Evolutionary conservation across 2,888 invertebrate species (phyloP), one percentile per base, ranked within the genome.

Genomic region (Macropis europaea): DNA sequence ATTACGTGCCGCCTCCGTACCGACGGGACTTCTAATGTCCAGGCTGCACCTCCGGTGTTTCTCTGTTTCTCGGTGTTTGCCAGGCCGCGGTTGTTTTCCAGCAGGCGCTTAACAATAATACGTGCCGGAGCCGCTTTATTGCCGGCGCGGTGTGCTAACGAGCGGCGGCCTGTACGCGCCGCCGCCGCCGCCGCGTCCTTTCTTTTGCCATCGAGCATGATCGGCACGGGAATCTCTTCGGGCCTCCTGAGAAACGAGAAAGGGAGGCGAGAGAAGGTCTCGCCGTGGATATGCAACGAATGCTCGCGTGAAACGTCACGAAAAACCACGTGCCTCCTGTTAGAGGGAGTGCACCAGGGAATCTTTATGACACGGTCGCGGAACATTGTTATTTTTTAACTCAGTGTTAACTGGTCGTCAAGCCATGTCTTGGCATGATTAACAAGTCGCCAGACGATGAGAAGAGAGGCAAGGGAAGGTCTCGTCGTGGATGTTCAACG

Each of bases 81-180:
- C 30, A 30, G 48, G 59, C 62, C n/a, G n/a, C n/a, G n/a, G n/a
- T n/a, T 60, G 47, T 69, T 69, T 54, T 60, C 60, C 62, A 60
- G 43, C 50, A 48, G 63, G 62, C 76, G 79, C 77, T 81, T 76
- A 77, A 79, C 78, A 83, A 83, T 79, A 83, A 82, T 82, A 84
- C 81, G 77, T 78, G 82, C 78, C 43, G 74, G 52, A 62, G 71
- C 78, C 72, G 60, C 79, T 76, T 76, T 73, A 78, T 73, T 79
- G 75, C 70, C 63, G 59, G 71, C 68, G 66, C 70, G 69, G 59
- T 67, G 61, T 72, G 71, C 81, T 83, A 84, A 84, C 84, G 79
- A 82, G 82, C 77, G 66, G 69, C 69, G 70, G 78, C 64, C 63
- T 70, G 71, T 73, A 47, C 68, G 47, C 61, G 60, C 64, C 47